These are phyloP conservation scores for Melanotaenia boesemani DNA, from an alignment of 2,797 vertebrate genomes.

Conservation along the genomic window DNA sequence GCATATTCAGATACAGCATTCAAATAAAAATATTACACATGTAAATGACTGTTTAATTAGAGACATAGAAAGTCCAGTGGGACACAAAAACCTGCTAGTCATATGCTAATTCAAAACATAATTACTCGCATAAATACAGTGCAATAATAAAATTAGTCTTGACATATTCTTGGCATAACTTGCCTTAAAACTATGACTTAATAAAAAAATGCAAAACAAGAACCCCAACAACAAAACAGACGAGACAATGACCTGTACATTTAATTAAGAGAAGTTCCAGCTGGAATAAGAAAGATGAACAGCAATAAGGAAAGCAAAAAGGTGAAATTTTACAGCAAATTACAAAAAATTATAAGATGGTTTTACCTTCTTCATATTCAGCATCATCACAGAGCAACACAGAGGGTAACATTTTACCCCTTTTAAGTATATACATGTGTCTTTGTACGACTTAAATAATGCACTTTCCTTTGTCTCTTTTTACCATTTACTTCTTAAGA, in stretches of 20 bases:
- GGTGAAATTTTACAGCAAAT: constrained; percentile 19
- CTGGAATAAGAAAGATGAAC: constrained; percentile 28
- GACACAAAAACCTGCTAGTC: constrained; percentile 58
- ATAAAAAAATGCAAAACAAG: constrained; percentile 27
- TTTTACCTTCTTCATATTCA: constrained; percentile 21
- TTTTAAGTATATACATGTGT: constrained; percentile 7
- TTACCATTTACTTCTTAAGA: constrained; percentile 17
- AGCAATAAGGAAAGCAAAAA: constrained; percentile 22
- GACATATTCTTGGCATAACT: constrained; percentile 38
- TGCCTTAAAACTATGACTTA: neutral
- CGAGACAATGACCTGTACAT: constrained; percentile 48
- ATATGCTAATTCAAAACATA: constrained; percentile 5
- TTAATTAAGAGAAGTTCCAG: constrained; percentile 56
- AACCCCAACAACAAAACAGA: constrained; percentile 29
- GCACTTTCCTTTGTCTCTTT: constrained; percentile 45
- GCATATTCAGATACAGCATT: neutral
- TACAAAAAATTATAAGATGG: constrained; percentile 10
- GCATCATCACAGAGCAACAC: constrained; percentile 34
- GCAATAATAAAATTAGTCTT: constrained; percentile 40
- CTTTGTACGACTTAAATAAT: constrained; percentile 51
- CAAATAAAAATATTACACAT: neutral
- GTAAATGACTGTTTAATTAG: neutral
- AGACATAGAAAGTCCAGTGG: constrained; percentile 46
- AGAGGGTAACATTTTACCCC: constrained; percentile 24
- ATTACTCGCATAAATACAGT: constrained; percentile 44